Evolutionary conservation across 2,113 vertebrate species (phyloP).

Genomic region (Silurus asotus): DNA sequence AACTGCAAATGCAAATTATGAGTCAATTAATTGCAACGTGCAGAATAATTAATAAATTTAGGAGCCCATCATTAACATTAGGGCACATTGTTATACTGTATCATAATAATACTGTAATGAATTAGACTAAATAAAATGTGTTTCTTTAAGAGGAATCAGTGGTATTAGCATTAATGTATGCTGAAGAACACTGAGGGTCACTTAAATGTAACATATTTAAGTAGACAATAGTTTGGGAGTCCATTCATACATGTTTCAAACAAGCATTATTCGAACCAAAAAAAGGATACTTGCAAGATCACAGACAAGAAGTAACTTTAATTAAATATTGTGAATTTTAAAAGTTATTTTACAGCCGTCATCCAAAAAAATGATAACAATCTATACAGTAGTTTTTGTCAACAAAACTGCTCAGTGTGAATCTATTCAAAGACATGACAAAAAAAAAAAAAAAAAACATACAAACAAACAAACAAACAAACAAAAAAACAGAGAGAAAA

Average conservation of each 20-base stretch:
- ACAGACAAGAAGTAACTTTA: conserved; percentile 99
- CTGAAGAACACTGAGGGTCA: neutral
- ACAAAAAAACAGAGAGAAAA: conserved; percentile 48
- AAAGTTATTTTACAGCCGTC: conserved; percentile 98
- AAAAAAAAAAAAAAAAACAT: neutral
- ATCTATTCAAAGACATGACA: conserved; percentile 78
- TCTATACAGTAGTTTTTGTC: conserved; percentile 98
- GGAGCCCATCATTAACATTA: neutral
- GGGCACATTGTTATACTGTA: neutral
- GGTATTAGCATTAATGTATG: neutral
- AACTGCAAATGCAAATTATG: conserved; percentile 51
- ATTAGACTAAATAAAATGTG: conserved; percentile 42
- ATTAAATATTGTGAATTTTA: conserved; percentile 99
- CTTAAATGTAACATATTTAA: neutral
- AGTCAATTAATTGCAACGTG: conserved; percentile 45
- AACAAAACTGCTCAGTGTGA: conserved; percentile 88
- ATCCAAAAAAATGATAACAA: conserved; percentile 90
- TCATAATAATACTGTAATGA: conserved; percentile 44
- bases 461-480: neutral
- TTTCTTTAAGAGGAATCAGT: conserved; percentile 26
- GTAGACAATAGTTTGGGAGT: neutral
- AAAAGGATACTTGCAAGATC: conserved; percentile 57
- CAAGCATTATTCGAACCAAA: conserved; percentile 48
- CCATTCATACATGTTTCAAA: neutral
- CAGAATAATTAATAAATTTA: conserved; percentile 48